phyloP scores from a whole-genome alignment of 2,888 invertebrate species.

The Rugalucina vietnamica region DNA sequence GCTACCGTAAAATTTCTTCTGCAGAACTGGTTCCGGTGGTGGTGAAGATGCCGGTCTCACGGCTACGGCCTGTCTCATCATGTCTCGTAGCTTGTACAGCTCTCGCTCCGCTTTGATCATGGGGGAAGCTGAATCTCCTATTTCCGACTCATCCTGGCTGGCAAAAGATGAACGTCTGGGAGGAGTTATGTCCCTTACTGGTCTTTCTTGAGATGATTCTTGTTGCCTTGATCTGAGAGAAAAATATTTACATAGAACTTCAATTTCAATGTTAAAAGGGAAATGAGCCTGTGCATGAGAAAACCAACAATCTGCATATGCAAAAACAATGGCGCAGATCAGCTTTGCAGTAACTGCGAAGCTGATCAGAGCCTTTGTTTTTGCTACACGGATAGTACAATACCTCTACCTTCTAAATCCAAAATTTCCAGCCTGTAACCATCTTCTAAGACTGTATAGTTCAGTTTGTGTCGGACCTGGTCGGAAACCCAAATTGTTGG shows the following conservation, averaged over 20 bases:
- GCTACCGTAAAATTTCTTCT: conserved; percentile 76
- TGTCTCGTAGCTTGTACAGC: conserved; percentile 69
- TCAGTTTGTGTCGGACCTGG: too few species aligned
- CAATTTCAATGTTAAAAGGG: neutral
- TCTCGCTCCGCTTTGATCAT: conserved; percentile 76
- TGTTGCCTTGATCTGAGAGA: neutral
- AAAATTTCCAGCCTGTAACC: too few species aligned
- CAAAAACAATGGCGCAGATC: too few species aligned
- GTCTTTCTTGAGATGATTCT: neutral
- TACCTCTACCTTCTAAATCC: too few species aligned
- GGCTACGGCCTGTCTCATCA: conserved; percentile 60
- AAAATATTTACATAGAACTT: neutral
- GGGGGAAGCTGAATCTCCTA: conserved; percentile 69
- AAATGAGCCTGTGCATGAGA: too few species aligned
- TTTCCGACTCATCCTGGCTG: conserved; percentile 54
- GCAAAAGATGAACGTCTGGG: conserved; percentile 34
- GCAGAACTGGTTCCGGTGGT: conserved; percentile 63
- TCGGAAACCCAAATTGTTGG: too few species aligned
- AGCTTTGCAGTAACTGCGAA: too few species aligned
- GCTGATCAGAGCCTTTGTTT: too few species aligned
- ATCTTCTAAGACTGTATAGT: too few species aligned
- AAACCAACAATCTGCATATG: too few species aligned
- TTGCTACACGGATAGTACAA: too few species aligned
- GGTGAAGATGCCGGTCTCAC: conserved; percentile 50
- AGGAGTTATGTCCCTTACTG: conserved; percentile 2